Base-by-base conservation (phyloP, 2,797 vertebrate genomes). In the Peromyscus attwateri region DNA sequence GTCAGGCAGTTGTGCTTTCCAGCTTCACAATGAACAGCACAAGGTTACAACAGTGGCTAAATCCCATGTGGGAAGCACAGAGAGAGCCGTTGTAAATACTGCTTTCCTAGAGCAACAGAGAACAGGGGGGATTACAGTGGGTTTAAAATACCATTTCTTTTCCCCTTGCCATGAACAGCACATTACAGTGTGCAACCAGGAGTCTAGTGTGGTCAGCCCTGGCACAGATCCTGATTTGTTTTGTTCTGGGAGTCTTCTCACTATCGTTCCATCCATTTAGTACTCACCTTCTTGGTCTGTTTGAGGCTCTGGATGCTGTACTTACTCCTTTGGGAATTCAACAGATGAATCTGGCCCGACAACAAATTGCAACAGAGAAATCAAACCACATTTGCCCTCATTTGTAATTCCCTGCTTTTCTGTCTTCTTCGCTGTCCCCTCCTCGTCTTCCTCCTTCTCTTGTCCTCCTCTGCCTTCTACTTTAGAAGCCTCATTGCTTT, bases 41-140 rank as follows among this genome's bases (percentile, higher is more conserved):
- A 98, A 98, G 96, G 95, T 98, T 97, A 96, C 93, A 4, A 64
- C 43, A 93, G 91, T 73, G 92, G 84, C 96, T 98, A 98, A 98
- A 98, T 98, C 96, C 97, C 87, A 95, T 6, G 6, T 96, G 97
- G 89, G 94, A 92, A 89, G 52, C 83, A 40, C 66, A 96, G 80
- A 90, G 79, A 94, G 84, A 96, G 46, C 68, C 84, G 93, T 92
- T 97, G 94, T 95, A 88, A 96, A 55, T 70, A 68, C 70, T 91
- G 49, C 92, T 95, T 95, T 97, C 95, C 87, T 55, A 85, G 79
- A 94, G 49, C 70, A 88, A 66, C 14, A 81, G 85, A 94, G 96
- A 96, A 94, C 75, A 96, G 43, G 77, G 71, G 71, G 49, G 96
- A 97, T 96, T 97, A 97, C 52, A 81, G 71, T 60, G 85, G 96